These are phyloP conservation scores for Aspidoscelis tigris DNA, from an alignment of 2,113 vertebrate genomes.

Conservation along the genomic window DNA sequence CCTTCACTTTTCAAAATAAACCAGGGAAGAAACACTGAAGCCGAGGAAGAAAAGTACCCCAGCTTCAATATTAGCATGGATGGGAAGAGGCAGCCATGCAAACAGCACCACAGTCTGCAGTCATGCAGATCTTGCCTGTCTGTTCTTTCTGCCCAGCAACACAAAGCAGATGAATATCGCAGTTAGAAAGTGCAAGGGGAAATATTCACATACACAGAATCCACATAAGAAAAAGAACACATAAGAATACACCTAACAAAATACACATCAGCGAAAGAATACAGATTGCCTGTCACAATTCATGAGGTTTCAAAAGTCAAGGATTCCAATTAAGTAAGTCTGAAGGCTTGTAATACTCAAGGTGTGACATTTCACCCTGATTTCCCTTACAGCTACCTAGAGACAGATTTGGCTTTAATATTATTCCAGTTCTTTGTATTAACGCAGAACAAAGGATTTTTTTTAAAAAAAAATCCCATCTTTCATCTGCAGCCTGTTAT, in stretches of 20 bases:
- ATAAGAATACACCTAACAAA: too few species aligned
- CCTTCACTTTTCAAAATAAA: too few species aligned
- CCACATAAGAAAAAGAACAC: too few species aligned
- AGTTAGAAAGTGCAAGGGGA: conserved; percentile 23
- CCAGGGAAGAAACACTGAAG: too few species aligned
- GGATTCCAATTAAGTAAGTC: conserved; percentile 7
- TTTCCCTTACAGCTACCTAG: conserved; percentile 17
- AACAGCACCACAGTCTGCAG: background rate
- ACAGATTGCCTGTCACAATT: background rate
- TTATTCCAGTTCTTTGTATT: conserved; percentile 20
- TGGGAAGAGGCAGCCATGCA: too few species aligned
- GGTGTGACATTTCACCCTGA: conserved; percentile 6
- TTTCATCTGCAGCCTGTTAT: conserved; percentile 8
- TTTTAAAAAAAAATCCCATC: background rate
- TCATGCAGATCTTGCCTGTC: background rate
- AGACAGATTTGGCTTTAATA: conserved; percentile 16
- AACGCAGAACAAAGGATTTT: background rate
- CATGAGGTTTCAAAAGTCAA: conserved; percentile 34
- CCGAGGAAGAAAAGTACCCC: too few species aligned
- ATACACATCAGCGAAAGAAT: too few species aligned
- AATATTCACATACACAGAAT: too few species aligned
- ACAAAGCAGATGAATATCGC: background rate
- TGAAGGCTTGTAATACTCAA: background rate
- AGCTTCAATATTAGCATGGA: too few species aligned
- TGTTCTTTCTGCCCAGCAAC: background rate